Evolutionary conservation across 2,113 vertebrate genomes (phyloP), one percentile per base, ranked within the genome.

Genomic region (Meles meles): DNA sequence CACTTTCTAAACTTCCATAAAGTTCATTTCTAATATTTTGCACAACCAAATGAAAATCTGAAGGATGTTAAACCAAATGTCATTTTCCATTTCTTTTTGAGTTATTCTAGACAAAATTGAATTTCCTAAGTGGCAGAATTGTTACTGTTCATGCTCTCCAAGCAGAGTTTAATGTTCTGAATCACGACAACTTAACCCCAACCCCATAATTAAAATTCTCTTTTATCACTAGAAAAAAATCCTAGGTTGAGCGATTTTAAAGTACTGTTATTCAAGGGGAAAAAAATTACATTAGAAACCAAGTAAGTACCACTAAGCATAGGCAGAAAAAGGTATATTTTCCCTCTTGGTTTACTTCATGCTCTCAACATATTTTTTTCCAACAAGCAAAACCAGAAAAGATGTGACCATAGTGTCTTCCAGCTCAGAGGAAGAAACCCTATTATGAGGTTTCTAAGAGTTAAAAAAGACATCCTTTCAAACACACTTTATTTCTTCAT

Each of bases 161-260:
- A 94, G 25, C 3, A 89, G 77, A 25, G 82, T 65, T 93, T 87
- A 93, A 86, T 34, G n/a, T 7, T 84, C 25, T 79, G 34, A 88
- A 93, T 96, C 52, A 93, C 29, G 17, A 87, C 93, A 94, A 94
- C 59, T 74, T 90, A 89, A 72, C 37, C 27, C 27, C 55, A 93
- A 90, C 8, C 6, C 47, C 63, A 95, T 4, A 93, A 89, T 74
- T 93, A 93, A 82, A 88, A 55, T n/a, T 77, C 23, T 79, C 34
- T 92, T 92, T 95, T 79, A 92, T 92, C 89, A 80, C 83, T 55
- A 80, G 39, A 94, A 96, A 42, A 96, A 87, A 92, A 69, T 94
- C 76, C 31, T 87, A 67, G 2, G 12, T 84, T 76, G 80, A 93
- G 94, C 88, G 31, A 84, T 87, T 92, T 84, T 92, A 74, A 93